A percentile compares a stretch with the other conserved stretches of the same genome.
These are phyloP conservation scores for Drosophila cardini DNA, from an alignment of 1,140 invertebrate genomes.

Conservation along the genomic window DNA sequence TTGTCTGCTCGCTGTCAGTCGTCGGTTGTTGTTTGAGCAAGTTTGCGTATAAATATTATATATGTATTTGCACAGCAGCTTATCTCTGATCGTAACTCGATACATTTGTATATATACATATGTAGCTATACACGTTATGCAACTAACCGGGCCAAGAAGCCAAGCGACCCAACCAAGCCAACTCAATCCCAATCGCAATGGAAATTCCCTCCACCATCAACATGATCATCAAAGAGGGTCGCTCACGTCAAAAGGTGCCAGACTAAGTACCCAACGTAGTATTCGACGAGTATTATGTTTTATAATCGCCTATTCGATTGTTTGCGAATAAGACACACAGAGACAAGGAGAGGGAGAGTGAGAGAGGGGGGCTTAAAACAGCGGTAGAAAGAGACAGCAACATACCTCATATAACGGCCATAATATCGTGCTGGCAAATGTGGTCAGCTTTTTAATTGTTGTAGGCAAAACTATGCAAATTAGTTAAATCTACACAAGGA, in stretches of 20 bases:
- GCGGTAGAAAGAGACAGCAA: background rate
- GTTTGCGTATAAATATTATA: conserved; percentile 83
- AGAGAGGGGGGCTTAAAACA: background rate
- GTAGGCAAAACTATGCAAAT: conserved; percentile 74
- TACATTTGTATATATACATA: conserved; percentile 65
- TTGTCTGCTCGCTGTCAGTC: conserved; percentile 63
- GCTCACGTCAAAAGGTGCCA: conserved; percentile 39
- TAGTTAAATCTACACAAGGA: conserved; percentile 23
- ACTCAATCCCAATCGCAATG: background rate
- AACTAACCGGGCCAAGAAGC: conserved; percentile 33
- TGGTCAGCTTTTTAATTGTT: conserved; percentile 70
- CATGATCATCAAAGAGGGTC: conserved; percentile 26
- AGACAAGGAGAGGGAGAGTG: background rate
- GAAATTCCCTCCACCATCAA: background rate
- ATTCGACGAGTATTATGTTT: conserved; percentile 62
- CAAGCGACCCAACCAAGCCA: conserved; percentile 11
- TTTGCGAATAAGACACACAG: conserved; percentile 6
- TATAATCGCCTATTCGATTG: conserved; percentile 59
- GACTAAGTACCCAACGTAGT: conserved; percentile 21
- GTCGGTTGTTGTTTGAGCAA: conserved; percentile 73
- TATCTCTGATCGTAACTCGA: conserved; percentile 79
- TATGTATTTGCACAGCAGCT: conserved; percentile 76
- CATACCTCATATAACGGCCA: conserved; percentile 9
- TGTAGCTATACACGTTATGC: conserved; percentile 13
- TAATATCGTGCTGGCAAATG: conserved; percentile 40